Base-by-base conservation (phyloP, 2,888 invertebrate genomes). In the Coremacera marginata region DNA sequence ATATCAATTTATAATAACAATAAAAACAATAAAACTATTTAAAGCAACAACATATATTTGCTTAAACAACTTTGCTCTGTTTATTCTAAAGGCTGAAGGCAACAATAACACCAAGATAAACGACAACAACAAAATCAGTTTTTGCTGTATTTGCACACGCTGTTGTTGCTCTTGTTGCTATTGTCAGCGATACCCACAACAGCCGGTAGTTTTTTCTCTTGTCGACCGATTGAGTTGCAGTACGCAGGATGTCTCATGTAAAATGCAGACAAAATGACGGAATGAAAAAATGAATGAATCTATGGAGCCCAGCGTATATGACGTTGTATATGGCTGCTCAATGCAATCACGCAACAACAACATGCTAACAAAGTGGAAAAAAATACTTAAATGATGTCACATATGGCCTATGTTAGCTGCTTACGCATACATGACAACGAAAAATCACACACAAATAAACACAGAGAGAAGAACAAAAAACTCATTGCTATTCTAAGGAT, bases 151-250 rank as follows among this genome's bases (percentile, higher is more conserved):
- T 31, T 73, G 31, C 34, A 27, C 63, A 51, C 51, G 55, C 34
- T 49, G 25, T 37, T 65, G 72, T 31, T 62, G 49, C 37, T 68
- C 14, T 25, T 70, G 70, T 7, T 19, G 11, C 37, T 60, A 55
- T 65, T 75, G 70, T 75, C 22, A 27, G 51, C 9, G 68, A 68
- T 51, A 68, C 49, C 11, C 44, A 25, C 51, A 51, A 68, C 49
- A 51, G 68, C 68, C 19, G 16, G 34, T n/a, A 16, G 5, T 31
- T 27, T 60, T 60, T 60, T 60, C 16, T 63, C n/a, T 63, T 63
- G 63, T 27, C 25, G 7, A 27, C 14, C 27, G 49, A 51, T 68
- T 44, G 49, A 67, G 68, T 51, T 49, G 51, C 27, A 51, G 34
- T n/a, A 63, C 63, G 34, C 34, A 34, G 25, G 37, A 37, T 44